Evolutionary conservation across 1,140 invertebrate species (phyloP), one percentile per base, ranked within the genome.

Genomic region (Aphaenogaster floridana): DNA sequence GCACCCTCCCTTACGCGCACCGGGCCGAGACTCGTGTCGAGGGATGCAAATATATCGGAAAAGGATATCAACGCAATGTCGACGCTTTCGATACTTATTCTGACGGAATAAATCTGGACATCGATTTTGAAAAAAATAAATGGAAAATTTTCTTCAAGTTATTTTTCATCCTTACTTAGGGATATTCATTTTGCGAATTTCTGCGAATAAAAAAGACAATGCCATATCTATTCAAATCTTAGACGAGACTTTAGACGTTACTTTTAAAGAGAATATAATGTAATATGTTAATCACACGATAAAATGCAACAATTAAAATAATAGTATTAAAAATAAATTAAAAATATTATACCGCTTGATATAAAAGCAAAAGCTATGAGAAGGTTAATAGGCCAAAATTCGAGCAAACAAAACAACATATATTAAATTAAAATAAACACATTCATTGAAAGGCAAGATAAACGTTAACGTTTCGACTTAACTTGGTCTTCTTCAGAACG

Each of bases 1-100:
- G 64, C 89, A 90, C 90, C 83, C 87, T 87, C 87, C 59, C 88
- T 86, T 93, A 90, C 86, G 89, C 88, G 89, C 93, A 93, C 93
- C 93, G 91, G 92, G 91, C 93, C 80, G 80, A 36, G 80, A 50
- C 80, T 48, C 36, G 52, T 13, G 54, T 42, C 54, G 57, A 39
- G 80, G 69, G 54, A 71, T 81, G 77, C 78, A 81, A 66, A 68
- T 80, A 61, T 50, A 61, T 84, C 69, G 13, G 52, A 15, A 74
- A 84, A 50, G 63, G 39, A 61, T 74, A 84, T 76, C 17, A 17
- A 68, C 0, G 11, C n/a, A 50, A n/a, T 17, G 21, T 50, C 15
- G n/a, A 42, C 17, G 21, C 17, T 28, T 21, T 21, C 39, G 15
- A 42, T 36, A 34, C 11, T 52, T 42, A 17, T 57, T 17, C 13